Evolutionary conservation across 2,113 vertebrate species (phyloP).

Genomic region (Gambusia affinis): DNA sequence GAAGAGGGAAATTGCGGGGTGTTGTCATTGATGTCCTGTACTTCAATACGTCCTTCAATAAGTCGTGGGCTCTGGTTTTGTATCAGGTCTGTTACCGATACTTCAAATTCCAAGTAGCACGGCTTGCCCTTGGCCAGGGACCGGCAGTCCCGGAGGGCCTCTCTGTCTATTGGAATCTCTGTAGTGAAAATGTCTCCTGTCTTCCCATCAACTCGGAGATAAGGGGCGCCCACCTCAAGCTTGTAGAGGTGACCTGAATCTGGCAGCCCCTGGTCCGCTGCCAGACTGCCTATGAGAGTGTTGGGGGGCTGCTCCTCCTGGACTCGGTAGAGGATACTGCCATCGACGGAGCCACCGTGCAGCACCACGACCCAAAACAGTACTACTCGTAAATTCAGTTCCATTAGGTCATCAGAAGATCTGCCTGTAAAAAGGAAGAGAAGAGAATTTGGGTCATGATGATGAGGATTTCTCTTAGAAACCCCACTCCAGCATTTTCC

Average conservation of each 20-base stretch:
- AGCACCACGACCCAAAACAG: slow-evolving; percentile 76
- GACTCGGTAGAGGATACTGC: slow-evolving; percentile 87
- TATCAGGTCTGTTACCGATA: slow-evolving; percentile 94
- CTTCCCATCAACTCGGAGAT: slow-evolving; percentile 95
- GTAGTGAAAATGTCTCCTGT: slow-evolving; percentile 98
- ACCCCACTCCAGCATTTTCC: not conserved
- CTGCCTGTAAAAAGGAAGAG: slow-evolving; percentile 58
- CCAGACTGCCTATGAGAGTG: slow-evolving; percentile 94
- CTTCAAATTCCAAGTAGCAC: slow-evolving; percentile 96
- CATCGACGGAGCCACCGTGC: slow-evolving; percentile 60
- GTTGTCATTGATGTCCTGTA: slow-evolving; percentile 98
- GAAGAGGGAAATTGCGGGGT: slow-evolving; percentile 95
- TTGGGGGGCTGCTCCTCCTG: slow-evolving; percentile 96
- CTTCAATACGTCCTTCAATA: slow-evolving; percentile 94
- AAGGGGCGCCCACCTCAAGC: slow-evolving; percentile 92
- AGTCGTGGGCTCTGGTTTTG: slow-evolving; percentile 89
- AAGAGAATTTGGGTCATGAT: slow-evolving; percentile 11
- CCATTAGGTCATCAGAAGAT: slow-evolving; percentile 78
- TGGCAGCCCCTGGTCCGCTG: slow-evolving; percentile 91
- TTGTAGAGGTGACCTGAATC: slow-evolving; percentile 96
- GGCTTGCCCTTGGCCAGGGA: slow-evolving; percentile 84
- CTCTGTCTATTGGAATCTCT: slow-evolving; percentile 94
- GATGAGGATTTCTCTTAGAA: slow-evolving; percentile 13
- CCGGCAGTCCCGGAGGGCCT: slow-evolving; percentile 91
- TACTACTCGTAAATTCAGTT: slow-evolving; percentile 63